A percentile compares a stretch with the other conserved stretches of the same genome.
Conservation (phyloP, 2,888 invertebrate species). For the Cheilosia urbana region DNA sequence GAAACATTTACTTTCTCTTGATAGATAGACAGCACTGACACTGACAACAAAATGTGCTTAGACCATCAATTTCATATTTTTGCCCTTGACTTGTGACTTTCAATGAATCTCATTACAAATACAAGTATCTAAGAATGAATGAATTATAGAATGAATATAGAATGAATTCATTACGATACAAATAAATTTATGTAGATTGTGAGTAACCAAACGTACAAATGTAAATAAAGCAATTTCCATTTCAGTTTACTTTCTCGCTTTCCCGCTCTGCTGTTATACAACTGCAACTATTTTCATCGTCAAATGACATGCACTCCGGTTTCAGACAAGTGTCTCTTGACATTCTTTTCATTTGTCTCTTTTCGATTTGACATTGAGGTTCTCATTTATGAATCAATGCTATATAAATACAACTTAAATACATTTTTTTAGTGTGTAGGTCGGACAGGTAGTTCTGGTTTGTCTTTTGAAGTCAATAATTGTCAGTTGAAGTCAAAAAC, state of each 20-base stretch:
- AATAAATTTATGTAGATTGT: not conserved
- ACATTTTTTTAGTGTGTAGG: not conserved
- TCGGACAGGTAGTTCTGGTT: not conserved
- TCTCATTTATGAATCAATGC: constrained; percentile 19
- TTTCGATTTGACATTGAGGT: constrained; percentile 54
- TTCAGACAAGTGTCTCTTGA: not conserved
- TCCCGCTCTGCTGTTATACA: not conserved
- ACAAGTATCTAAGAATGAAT: not conserved
- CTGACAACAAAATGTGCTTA: constrained; percentile 31
- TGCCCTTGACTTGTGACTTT: constrained; percentile 39
- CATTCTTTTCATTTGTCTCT: not conserved
- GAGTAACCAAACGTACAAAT: not conserved
- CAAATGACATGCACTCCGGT: not conserved
- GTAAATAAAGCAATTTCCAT: constrained; percentile 44
- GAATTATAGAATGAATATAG: not conserved
- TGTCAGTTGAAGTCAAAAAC: not conserved
- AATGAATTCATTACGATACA: not conserved
- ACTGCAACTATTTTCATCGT: not conserved
- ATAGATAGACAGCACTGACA: constrained; percentile 14
- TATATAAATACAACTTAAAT: not conserved
- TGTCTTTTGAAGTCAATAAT: not conserved
- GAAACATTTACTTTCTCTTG: too few species aligned
- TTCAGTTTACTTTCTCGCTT: constrained; percentile 59
- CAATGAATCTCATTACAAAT: constrained; percentile 17
- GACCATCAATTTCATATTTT: constrained; percentile 4